Conservation (phyloP, 2,888 invertebrate genomes). For the Xanthorhoe spadicearia region DNA sequence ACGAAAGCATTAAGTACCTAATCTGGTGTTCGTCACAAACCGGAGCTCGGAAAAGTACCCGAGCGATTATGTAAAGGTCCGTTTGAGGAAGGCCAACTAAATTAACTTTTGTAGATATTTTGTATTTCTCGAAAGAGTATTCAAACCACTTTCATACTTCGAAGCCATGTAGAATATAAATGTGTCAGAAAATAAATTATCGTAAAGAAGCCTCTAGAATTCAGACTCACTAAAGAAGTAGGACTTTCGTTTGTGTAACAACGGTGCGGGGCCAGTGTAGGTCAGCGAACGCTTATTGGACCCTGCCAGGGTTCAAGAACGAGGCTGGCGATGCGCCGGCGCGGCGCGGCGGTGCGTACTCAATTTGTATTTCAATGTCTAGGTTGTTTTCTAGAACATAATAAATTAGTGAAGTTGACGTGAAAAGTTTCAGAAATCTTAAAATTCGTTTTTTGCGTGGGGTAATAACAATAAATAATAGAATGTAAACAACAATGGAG, state of each 20-base stretch:
- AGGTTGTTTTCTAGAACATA: slow-evolving; percentile 23
- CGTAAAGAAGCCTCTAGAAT: neutral
- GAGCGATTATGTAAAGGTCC: slow-evolving; percentile 24
- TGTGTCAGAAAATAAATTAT: neutral
- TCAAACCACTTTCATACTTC: neutral
- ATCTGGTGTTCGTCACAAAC: slow-evolving; percentile 14
- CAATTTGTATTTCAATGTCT: slow-evolving; percentile 41
- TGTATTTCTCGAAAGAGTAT: neutral
- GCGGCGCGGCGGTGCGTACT: slow-evolving; percentile 22
- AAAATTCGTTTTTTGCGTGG: no score
- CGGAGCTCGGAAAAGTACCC: slow-evolving; percentile 27
- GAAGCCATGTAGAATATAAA: neutral
- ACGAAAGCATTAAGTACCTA: slow-evolving; percentile 15
- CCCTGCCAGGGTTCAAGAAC: slow-evolving; percentile 42
- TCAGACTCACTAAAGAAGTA: neutral
- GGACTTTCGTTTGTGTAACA: slow-evolving; percentile 4
- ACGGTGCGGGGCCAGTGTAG: slow-evolving; percentile 28
- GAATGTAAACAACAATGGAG: no score
- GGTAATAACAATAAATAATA: no score
- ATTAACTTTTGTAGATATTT: slow-evolving; percentile 1
- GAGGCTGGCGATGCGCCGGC: neutral
- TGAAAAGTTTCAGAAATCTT: neutral
- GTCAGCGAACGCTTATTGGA: slow-evolving; percentile 47
- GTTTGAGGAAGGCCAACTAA: slow-evolving; percentile 12
- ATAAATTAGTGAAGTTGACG: neutral